Evolutionary conservation across 1,140 invertebrate genomes (phyloP), one percentile per base, ranked within the genome.

Genomic region (Heliothis subflexa): DNA sequence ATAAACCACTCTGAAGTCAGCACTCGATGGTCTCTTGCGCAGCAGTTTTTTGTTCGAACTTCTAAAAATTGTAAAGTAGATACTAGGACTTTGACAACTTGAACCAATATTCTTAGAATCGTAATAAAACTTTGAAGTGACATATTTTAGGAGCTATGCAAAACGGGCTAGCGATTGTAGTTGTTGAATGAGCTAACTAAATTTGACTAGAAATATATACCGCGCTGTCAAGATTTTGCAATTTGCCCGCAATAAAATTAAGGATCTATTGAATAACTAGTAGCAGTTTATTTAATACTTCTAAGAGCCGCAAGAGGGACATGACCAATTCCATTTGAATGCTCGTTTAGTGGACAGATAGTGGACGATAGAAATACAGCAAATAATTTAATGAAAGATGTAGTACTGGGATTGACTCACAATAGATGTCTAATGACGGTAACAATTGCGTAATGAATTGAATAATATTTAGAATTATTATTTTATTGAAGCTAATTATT

Each of bases 231-330:
- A 47, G n/a, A 40, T 66, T 11, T 66, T 5, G 62, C 62, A 66
- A 66, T 66, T 66, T 66, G 62, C 40, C 40, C 12, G 40, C 62
- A 66, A 66, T 66, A 66, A 47, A 66, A 66, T 66, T 66, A 66
- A 66, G n/a, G 33, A 11, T 11, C 40, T 47, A 59, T 59, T 28
- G 25, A 66, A 16, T 66, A 66, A 70, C 21, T 70, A 52, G 16
- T 49, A 68, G 45, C 21, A 14, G 47, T 49, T 70, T 50, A 28
- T 13, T 18, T 28, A 28, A 50, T 50, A 68, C 13, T 14, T 33
- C 25, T 25, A 57, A 68, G 47, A 49, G 10, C 21, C 47, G 18
- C 45, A 52, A 12, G 55, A 70, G 25, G 47, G 66, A 70, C 66
- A 52, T 49, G 66, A 50, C 66, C 66, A 50, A 70, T 50, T 50